Evolutionary conservation across 2,888 invertebrate genomes (phyloP), one percentile per base, ranked within the genome.

Genomic region (Papilio elwesi): DNA sequence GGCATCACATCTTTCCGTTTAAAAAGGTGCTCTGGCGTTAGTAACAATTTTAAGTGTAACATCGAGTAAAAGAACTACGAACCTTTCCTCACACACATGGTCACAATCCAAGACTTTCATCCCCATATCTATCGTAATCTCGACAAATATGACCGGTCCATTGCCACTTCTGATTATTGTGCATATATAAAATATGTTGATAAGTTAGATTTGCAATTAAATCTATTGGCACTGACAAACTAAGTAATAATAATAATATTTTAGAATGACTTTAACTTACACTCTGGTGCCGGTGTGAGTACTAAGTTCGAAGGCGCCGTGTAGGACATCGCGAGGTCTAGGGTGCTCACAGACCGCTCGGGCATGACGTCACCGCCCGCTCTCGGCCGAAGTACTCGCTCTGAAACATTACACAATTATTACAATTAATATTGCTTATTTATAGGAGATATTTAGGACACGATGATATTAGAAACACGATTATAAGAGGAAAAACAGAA

Each of bases 231-330:
- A 26, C 26, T 26, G 26, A 26, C 26, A 26, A 26, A 26, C 26
- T 1, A 26, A 26, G 26, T n/a, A n/a, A n/a, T n/a, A n/a, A n/a
- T n/a, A n/a, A 5, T 16, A 16, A 11, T 16, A 11, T 53, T 53
- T 8, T n/a, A 12, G 5, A n/a, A 12, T 43, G 36, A 38, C 6
- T 0, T 48, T 12, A 13, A 84, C 91, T 92, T 79, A 93, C 93
- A 93, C 87, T 93, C 93, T 0, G 93, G 93, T 48, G 93, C 93
- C 15, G 93, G 93, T 67, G 93, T 93, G 75, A 93, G 90, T 52
- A 93, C 93, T 75, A 93, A 82, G 78, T 92, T 92, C 8, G 93
- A 90, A 43, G 93, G 91, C 15, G 92, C 87, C 36, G 91, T 79
- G 81, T 87, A 92, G 51, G 89, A 84, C 89, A 91, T 90, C 74